Base-by-base conservation (phyloP, 1,140 invertebrate genomes). In the Caerostris extrusa region DNA sequence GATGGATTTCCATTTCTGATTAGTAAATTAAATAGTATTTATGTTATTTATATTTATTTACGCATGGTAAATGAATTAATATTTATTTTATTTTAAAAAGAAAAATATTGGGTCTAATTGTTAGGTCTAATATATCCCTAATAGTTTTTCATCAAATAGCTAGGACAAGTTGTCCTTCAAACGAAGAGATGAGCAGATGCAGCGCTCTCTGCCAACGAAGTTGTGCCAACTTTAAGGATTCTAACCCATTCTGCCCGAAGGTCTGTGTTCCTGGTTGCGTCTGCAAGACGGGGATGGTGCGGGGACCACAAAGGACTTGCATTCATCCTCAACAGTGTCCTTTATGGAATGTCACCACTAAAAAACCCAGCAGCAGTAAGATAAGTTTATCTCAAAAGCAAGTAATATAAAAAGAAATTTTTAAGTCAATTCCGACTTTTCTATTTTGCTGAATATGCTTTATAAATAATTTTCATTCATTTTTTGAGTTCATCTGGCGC, bases 121-220 rank as follows among this genome's bases (percentile, higher is more conserved):
- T n/a, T n/a, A n/a, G n/a, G n/a, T n/a, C n/a, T n/a, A n/a, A n/a
- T n/a, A n/a, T n/a, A n/a, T n/a, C n/a, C n/a, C n/a, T n/a, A n/a
- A n/a, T n/a, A n/a, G n/a, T 55, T 56, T 55, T 3, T 55, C 14
- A 55, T 19, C 6, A n/a, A 34, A 57, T 14, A 86, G 83, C 7
- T 10, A 19, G 12, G 6, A 34, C 7, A 12, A 5, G 1, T 8
- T 86, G 83, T 1, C 19, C 10, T 5, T 7, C 3, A 5, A 61
- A 89, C 3, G 87, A 89, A 56, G 50, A 56, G 17, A 56, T 34
- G 5, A 89, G 87, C 53, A 10, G 7, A 57, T 89, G 87, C 53
- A 5, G 53, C 3, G 87, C 87, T 57, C 87, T 71, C 64, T 89
- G 87, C 50, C 87, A 89, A 19, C 55, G 67, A 17, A 71, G 71